Evolutionary conservation across 1,140 invertebrate genomes (phyloP), one percentile per base, ranked within the genome.

Genomic region (Akabosia matsudoensis): DNA sequence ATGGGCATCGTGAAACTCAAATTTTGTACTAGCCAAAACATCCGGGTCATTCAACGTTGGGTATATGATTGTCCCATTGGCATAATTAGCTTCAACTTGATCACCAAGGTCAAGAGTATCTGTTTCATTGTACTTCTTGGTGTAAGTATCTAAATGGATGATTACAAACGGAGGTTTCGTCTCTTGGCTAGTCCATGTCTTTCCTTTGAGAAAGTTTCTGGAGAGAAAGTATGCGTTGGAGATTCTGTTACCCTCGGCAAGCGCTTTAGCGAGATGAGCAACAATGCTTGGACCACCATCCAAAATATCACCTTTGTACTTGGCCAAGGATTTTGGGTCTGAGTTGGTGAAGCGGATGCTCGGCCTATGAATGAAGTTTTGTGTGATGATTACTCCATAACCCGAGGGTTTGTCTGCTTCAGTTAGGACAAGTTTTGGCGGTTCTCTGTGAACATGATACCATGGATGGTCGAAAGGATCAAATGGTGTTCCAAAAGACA

Each of bases 141-240:
- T 72, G 70, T 72, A 72, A 4, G 70, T 45, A 24, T 72, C 70
- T 24, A 72, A 45, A 72, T 72, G 70, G 1, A 72, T 34, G 33
- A 72, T 34, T 14, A 72, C 33, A 72, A 72, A 72, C 26, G 70
- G 70, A n/a, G 70, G 70, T 22, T 72, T 51, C 70, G 16, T 72
- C 16, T n/a, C n/a, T 3, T 33, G 33, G 31, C 3, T 16, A 10
- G 30, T 7, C 61, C 61, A 67, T 7, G 7, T 31, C 61, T 67
- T 31, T 16, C 34, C 70, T 22, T 34, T 2, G 14, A 22, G 45
- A n/a, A 14, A 1, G 26, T 34, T 22, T 22, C 45, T 72, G 16
- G 33, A 34, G 26, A 51, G 33, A 22, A 26, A 72, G 30, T 45
- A 72, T 2, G 33, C n/a, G 26, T 72, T 72, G 26, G 37, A 22